Evolutionary conservation across 2,888 invertebrate genomes (phyloP), one percentile per base, ranked within the genome.

Genomic region (Lasioglossum figueresi): DNA sequence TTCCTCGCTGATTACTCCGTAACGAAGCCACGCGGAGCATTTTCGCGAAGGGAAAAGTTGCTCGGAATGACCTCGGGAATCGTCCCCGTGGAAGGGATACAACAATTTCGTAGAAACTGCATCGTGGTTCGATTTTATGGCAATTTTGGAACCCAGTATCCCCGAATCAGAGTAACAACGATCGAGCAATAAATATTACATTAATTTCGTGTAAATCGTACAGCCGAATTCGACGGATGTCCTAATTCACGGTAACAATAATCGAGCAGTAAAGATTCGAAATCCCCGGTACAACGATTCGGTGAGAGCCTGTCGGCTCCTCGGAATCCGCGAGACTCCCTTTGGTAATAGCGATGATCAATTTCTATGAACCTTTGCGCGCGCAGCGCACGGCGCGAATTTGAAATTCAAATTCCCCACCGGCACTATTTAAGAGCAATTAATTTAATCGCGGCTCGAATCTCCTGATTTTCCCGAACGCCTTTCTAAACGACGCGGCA

Each of bases 361-460:
- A n/a, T 40, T 68, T 68, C 68, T 37, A 23, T 4, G 23, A 37
- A 68, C 19, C 10, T 2, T 0, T 8, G 68, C 68, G 66, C 31
- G 1, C n/a, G 1, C 34, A 0, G 34, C 23, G 6, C 19, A n/a
- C 34, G 23, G 3, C 34, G 6, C 23, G 23, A 43, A 68, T 68
- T 37, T 68, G 37, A 40, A 68, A 68, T 37, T 23, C 37, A 68
- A 68, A 68, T 68, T 40, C 34, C 4, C 19, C 34, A n/a, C n/a
- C 4, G 68, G 37, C 1, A 68, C 37, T n/a, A 23, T 68, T 68
- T 68, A 68, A 12, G 68, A 23, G 37, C 68, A 68, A 68, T 68
- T 68, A 40, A 68, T 68, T 68, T 68, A 68, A 68, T 68, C 68
- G 68, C 23, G 68, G 34, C n/a, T 45, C n/a, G 43, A 34, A 45